Evolutionary conservation across 2,888 invertebrate genomes (phyloP).

Genomic region (Polydrusus tereticollis): DNA sequence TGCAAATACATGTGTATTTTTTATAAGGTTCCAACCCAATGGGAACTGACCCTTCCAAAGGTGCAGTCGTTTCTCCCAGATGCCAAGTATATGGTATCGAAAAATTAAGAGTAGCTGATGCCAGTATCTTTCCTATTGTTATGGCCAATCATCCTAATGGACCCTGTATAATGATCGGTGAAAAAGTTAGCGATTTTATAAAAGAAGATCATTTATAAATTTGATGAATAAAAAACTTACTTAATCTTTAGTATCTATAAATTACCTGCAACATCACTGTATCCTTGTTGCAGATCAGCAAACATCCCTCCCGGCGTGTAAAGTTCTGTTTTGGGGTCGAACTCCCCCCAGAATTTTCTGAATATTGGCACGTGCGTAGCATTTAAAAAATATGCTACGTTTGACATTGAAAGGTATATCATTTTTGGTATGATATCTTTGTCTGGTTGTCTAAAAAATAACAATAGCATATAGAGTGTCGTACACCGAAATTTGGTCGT

Average conservation of each 20-base stretch:
- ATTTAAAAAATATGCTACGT: not conserved
- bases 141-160: constrained; percentile 77
- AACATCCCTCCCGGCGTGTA: not conserved
- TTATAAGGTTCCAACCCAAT: constrained; percentile 63
- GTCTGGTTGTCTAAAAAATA: constrained; percentile 1
- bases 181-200: constrained; percentile 73
- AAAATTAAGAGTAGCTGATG: constrained; percentile 74
- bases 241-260: too few relatives aligned
- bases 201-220: constrained; percentile 36
- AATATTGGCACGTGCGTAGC: not conserved
- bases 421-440: constrained; percentile 3
- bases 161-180: constrained; percentile 77
- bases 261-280: constrained; percentile 3
- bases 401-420: constrained; percentile 1
- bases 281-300: not conserved
- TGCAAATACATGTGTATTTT: not conserved
- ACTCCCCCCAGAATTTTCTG: not conserved
- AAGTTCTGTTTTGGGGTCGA: not conserved
- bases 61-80: constrained; percentile 74
- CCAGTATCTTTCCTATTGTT: constrained; percentile 75
- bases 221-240: too few relatives aligned
- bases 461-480: too few relatives aligned
- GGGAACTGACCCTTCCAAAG: constrained; percentile 73
- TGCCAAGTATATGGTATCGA: constrained; percentile 73
- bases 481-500: too few relatives aligned